Conservation (phyloP, 2,888 invertebrate species). For the Pherbina coryleti region DNA sequence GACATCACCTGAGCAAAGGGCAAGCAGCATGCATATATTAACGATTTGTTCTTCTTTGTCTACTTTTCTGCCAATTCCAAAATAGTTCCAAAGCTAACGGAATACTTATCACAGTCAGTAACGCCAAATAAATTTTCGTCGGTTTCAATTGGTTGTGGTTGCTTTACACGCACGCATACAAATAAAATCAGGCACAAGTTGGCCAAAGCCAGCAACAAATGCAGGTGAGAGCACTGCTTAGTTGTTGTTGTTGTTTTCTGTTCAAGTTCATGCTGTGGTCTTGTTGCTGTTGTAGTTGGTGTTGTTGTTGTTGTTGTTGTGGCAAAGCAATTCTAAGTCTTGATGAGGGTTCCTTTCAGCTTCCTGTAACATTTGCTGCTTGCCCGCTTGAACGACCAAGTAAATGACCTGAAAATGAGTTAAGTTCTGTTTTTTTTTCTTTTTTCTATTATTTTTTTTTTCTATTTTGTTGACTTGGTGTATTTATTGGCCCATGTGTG, state of each 20-base stretch:
- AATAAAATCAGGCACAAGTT: not conserved
- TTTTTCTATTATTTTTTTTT: no score
- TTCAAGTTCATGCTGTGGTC: not conserved
- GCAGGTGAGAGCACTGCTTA: not conserved
- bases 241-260: slow-evolving; percentile 8
- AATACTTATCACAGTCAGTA: slow-evolving; percentile 24
- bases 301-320: slow-evolving; percentile 8
- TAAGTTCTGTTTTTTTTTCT: not conserved
- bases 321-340: slow-evolving; percentile 16
- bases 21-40: not conserved
- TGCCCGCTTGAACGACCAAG: slow-evolving; percentile 6
- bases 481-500: not conserved
- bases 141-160: slow-evolving; percentile 29
- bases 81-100: not conserved
- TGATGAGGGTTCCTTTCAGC: slow-evolving; percentile 30
- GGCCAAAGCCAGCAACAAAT: not conserved
- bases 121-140: slow-evolving; percentile 17
- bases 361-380: not conserved
- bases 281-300: not conserved
- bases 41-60: not conserved
- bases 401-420: slow-evolving; percentile 33
- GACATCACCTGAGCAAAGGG: not conserved
- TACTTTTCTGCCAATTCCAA: not conserved
- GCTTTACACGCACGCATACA: slow-evolving; percentile 18
- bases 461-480: not conserved